Evolutionary conservation across 64 coral and sea anemone species (phyloP), one percentile per base, ranked within the genome.

Genomic region (Pocillopora damicornis): DNA sequence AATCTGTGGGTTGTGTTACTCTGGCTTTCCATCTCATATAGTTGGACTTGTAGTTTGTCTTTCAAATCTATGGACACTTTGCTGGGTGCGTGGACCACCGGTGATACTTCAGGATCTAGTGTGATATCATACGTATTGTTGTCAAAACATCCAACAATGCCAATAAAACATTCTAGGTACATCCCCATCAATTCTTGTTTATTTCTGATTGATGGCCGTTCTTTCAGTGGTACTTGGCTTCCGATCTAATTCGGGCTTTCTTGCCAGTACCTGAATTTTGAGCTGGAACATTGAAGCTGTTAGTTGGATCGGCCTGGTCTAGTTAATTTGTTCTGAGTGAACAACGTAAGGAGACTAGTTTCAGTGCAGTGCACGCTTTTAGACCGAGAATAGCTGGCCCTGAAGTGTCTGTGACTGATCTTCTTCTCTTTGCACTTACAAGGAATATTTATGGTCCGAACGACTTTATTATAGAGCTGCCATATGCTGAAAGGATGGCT

Each of bases 1-100:
- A 86, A 15, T 86, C 82, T 51, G 81, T 84, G 15, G 83, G 83
- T n/a, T 86, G 63, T 35, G 84, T 75, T 60, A 74, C 38, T 75
- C 59, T 35, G 42, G 67, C 58, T 72, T 75, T 87, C 69, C 84
- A 87, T 75, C 58, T 60, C 58, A 56, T 59, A 36, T 67, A 86
- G 22, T 86, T 86, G 2, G 64, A 36, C 63, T 73, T 86, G 35
- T 72, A 87, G 26, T 87, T 87, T 75, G 26, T 87, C 71, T 60
- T 74, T 75, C 69, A 87, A 35, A 37, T 71, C 17, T 23, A 87
- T 59, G 45, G 84, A 12, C 37, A 60, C 67, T 72, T 35, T 72
- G 20, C 84, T 20, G 84, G 84, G 84, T 20, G 84, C 67, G 17
- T 87, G 84, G 15, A 87, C 18, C 26, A 51, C 42, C 7, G 42